Evolutionary conservation across 2,113 vertebrate species (phyloP), one percentile per base, ranked within the genome.

Genomic region (Oncorhynchus clarkii): DNA sequence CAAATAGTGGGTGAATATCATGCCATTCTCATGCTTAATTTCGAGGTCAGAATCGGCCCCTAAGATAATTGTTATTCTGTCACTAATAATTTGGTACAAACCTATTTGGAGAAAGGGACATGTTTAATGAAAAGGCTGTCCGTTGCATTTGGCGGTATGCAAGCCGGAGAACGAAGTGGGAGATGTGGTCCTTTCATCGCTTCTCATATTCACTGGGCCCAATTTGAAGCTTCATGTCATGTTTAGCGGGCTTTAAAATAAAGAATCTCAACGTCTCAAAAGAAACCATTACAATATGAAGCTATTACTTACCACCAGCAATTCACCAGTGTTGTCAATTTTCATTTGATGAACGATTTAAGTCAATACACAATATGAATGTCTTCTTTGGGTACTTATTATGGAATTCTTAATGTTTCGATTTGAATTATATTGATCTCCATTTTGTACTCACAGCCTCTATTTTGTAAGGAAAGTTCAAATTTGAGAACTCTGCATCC

Each of bases 141-240:
- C 95, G 95, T 94, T 93, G 99, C 98, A 97, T 96, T 83, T 99
- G 98, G 80, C 97, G 98, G 85, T 99, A 99, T 24, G 97, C 98
- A 39, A 99, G 96, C 22, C 97, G 95, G 5, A 99, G 91, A 85
- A 99, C 97, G 87, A 99, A 99, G 87, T 99, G 98, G 74, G 98
- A 99, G 79, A 99, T 97, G 3, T 99, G 97, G 82, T 99, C 98
- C 89, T 94, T 98, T 82, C 96, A 95, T 76, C 96, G 92, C 80
- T 95, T 94, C 22, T 99, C 97, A 45, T 91, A 87, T 51, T 90
- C 92, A 51, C 27, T 86, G n/a, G 22, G 31, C 57, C 86, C 87
- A 34, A 0, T 29, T 69, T 51, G 88, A 79, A 65, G 0, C 80
- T 91, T 92, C 26, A 22, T 75, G 34, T 98, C 96, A 80, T 92